A percentile compares a stretch with the other conserved stretches of the same genome.
Conservation (phyloP, 2,888 invertebrate species). For the Idaea biselata region DNA sequence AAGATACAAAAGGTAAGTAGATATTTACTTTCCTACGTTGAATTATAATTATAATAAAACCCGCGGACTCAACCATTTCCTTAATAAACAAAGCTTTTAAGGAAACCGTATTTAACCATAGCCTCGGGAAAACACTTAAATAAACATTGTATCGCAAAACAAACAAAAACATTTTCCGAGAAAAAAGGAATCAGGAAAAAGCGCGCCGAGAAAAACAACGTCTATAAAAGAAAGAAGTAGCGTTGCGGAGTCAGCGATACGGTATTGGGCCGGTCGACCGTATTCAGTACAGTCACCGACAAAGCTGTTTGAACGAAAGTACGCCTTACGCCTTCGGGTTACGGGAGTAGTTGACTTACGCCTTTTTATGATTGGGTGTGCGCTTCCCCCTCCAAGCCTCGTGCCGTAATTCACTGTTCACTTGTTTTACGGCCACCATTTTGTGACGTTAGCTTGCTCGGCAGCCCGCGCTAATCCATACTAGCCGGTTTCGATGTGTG, state of each 20-base stretch:
- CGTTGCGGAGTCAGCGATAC: constrained; percentile 62
- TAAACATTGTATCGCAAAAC: constrained; percentile 75
- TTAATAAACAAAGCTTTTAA: constrained; percentile 26
- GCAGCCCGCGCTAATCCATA: constrained; percentile 72
- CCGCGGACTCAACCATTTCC: constrained; percentile 26
- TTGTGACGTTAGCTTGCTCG: constrained; percentile 78
- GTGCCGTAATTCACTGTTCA: constrained; percentile 79
- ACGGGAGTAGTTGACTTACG: not conserved
- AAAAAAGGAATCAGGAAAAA: constrained; percentile 72
- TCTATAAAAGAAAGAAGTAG: constrained; percentile 77
- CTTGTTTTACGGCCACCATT: constrained; percentile 81
- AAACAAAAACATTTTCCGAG: constrained; percentile 73
- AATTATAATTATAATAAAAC: not conserved
- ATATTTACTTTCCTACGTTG: not conserved
- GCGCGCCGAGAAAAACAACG: constrained; percentile 76
- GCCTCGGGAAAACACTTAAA: constrained; percentile 57
- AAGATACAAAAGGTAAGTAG: not conserved
- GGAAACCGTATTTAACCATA: constrained; percentile 28
- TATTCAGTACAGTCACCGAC: constrained; percentile 8
- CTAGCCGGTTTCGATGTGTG: constrained; percentile 50
- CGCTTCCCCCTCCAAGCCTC: constrained; percentile 41
- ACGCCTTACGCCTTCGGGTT: not conserved
- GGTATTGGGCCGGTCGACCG: constrained; percentile 58
- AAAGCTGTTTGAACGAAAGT: not conserved
- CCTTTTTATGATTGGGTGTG: constrained; percentile 22